Evolutionary conservation across 2,888 invertebrate genomes (phyloP).

Genomic region (Parnassius glacialis): DNA sequence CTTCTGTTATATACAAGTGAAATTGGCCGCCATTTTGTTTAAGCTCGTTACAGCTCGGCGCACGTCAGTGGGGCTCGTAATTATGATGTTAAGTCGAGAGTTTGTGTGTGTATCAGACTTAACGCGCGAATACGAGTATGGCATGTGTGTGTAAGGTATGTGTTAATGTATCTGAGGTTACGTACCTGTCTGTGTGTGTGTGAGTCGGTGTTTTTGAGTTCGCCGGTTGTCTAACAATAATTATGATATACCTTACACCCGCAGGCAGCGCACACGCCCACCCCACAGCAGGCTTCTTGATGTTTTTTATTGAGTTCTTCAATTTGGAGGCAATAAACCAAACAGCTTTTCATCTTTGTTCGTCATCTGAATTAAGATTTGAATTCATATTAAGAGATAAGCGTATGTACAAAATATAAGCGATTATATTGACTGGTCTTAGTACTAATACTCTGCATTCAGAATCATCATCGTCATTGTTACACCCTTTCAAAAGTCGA

Average conservation of each 20-base stretch:
- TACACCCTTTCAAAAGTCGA: too few species aligned
- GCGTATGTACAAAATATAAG: slow-evolving; percentile 22
- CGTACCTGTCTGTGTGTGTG: slow-evolving; percentile 44
- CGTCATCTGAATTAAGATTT: slow-evolving; percentile 24
- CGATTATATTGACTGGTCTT: slow-evolving; percentile 23
- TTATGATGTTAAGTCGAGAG: slow-evolving; percentile 61
- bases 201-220: slow-evolving; percentile 74
- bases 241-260: slow-evolving; percentile 77
- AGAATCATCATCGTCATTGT: too few species aligned
- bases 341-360: slow-evolving; percentile 22
- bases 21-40: slow-evolving; percentile 78
- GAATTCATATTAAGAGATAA: slow-evolving; percentile 26
- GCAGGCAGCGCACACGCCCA: slow-evolving; percentile 49
- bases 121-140: slow-evolving; percentile 47
- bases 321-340: slow-evolving; percentile 37
- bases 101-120: slow-evolving; percentile 48
- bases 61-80: slow-evolving; percentile 77
- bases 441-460: not conserved
- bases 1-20: slow-evolving; percentile 48
- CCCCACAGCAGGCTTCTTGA: slow-evolving; percentile 36
- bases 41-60: slow-evolving; percentile 77
- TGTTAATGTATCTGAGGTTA: slow-evolving; percentile 14
- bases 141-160: slow-evolving; percentile 39
- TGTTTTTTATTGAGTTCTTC: slow-evolving; percentile 44
- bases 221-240: slow-evolving; percentile 73